Conservation (phyloP, 2,113 vertebrate genomes). For the Xiphorhynchus elegans region DNA sequence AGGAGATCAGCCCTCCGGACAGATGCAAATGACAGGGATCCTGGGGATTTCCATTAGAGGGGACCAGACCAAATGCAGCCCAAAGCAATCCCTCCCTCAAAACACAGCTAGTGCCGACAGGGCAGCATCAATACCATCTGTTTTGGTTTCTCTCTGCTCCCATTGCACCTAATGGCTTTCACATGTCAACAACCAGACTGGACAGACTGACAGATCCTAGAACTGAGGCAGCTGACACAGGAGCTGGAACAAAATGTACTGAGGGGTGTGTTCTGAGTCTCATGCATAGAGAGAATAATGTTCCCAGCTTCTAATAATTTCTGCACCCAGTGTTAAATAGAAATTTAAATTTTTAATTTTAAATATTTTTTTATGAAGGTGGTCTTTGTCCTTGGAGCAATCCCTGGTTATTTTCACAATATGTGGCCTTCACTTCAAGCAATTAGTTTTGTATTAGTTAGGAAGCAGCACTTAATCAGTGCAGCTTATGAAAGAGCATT, state of each 20-base stretch:
- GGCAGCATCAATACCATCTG: neutral
- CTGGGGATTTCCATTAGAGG: neutral
- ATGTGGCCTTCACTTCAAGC: neutral
- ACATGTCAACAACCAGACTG: rapidly evolving
- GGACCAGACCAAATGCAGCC: neutral
- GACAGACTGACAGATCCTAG: neutral
- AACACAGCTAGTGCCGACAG: neutral
- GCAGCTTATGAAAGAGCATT: neutral
- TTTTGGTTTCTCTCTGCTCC: neutral
- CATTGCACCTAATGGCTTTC: neutral
- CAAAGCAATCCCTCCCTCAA: neutral
- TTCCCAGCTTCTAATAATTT: neutral
- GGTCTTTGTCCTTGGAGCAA: neutral
- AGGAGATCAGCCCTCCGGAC: neutral
- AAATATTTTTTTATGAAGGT: neutral
- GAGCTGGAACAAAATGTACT: neutral
- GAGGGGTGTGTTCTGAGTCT: neutral
- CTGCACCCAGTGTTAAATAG: neutral
- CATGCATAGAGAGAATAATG: neutral
- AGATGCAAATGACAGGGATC: neutral
- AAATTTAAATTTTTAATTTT: neutral
- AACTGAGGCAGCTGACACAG: neutral
- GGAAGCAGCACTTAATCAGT: neutral
- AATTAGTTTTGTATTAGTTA: neutral
- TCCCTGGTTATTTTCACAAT: neutral